Evolutionary conservation across 35 echinoderm and acorn worm genomes (phyloP).

Genomic region (Amphiura filiformis): DNA sequence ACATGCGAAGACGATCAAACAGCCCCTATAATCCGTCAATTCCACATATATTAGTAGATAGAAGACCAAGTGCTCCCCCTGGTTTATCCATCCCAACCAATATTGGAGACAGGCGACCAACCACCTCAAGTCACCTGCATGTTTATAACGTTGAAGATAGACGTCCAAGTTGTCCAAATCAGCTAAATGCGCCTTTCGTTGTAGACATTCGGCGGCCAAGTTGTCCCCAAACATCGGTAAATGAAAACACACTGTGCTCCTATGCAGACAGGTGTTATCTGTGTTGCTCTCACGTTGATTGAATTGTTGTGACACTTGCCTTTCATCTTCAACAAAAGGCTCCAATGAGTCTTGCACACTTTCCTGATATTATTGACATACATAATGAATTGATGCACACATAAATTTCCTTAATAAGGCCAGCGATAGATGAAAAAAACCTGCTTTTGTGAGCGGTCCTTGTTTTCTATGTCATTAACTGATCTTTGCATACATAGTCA

Average conservation of each 20-base stretch:
- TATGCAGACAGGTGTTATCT: background rate
- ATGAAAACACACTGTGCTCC: background rate
- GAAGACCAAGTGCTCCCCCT: background rate
- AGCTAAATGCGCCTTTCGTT: background rate
- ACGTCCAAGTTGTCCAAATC: background rate
- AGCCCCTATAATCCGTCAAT: background rate
- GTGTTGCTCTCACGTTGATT: background rate
- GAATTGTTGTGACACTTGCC: background rate
- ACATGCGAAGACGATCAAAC: background rate
- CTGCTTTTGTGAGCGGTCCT: too few relatives aligned
- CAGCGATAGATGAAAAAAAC: too few relatives aligned
- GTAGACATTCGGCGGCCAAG: background rate
- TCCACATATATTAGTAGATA: background rate
- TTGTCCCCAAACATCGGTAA: background rate
- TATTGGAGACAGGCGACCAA: too few relatives aligned
- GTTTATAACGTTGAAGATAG: too few relatives aligned
- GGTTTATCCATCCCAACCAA: background rate
- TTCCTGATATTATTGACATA: background rate
- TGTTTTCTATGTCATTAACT: too few relatives aligned
- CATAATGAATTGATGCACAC: background rate
- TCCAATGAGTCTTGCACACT: background rate
- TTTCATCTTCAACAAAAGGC: background rate
- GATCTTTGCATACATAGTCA: too few relatives aligned
- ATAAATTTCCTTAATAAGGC: background rate
- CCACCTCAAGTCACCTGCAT: too few relatives aligned